Evolutionary conservation across 2,797 vertebrate genomes (phyloP).

Genomic region (Tympanoctomys barrerae): DNA sequence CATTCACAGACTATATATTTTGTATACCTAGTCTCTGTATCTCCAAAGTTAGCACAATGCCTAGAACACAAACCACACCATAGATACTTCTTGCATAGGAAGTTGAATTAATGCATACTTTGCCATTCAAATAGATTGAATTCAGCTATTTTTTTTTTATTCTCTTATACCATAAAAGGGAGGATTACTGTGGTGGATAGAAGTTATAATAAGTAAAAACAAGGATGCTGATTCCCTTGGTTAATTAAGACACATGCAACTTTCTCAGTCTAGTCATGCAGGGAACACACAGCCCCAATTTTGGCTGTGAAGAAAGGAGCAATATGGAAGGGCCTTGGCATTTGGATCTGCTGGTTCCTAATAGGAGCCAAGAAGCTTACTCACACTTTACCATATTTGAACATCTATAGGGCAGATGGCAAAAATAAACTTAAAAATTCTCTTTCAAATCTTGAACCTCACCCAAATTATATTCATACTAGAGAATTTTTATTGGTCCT

Average conservation of each 20-base stretch:
- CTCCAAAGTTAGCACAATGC: neutral
- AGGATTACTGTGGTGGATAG: neutral
- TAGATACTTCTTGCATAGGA: neutral
- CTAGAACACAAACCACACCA: neutral
- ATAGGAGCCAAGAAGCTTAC: neutral
- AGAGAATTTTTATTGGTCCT: neutral
- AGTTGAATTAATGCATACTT: neutral
- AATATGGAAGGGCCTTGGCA: neutral
- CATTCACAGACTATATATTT: neutral
- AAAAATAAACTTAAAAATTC: neutral
- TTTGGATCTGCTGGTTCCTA: neutral
- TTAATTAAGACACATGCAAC: neutral
- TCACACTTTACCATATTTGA: neutral
- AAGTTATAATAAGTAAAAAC: conserved; percentile 23
- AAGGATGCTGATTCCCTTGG: neutral
- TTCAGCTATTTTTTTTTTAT: neutral
- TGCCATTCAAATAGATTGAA: neutral
- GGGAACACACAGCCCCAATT: neutral
- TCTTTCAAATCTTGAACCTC: conserved; percentile 23
- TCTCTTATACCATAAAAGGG: neutral
- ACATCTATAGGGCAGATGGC: neutral
- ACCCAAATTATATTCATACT: neutral
- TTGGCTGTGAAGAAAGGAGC: neutral
- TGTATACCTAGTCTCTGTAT: neutral
- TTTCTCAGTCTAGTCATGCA: neutral